Base-by-base conservation (phyloP, 2,888 invertebrate species). In the Eugnorisma glareosa region DNA sequence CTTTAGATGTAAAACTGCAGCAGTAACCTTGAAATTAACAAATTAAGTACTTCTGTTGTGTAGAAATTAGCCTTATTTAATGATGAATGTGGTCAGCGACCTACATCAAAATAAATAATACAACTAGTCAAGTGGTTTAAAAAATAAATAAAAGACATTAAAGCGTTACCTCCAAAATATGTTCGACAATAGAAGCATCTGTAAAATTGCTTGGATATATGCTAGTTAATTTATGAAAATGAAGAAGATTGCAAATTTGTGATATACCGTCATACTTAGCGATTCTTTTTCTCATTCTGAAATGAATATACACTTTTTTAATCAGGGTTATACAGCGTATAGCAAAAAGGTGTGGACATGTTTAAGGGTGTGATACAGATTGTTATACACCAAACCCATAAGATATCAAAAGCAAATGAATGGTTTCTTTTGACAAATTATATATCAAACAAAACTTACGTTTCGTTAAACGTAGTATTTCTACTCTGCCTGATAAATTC, bases 391-490 rank as follows among this genome's bases (percentile, higher is more conserved):
- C 8, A 51, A 24, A 51, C 4, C n/a, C n/a, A 43, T 21, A n/a
- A 21, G 11, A 18, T 43, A 43, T 18, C 24, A 51, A 73, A 73
- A 73, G 1, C 37, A 73, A 31, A 28, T 54, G 6, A 57, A 57
- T 57, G 1, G 15, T 57, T 57, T 57, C 15, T 31, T 31, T 31
- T 59, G 6, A 59, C 8, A 28, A 18, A 59, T 31, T 31, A 18
- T 31, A 18, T 18, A 8, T 18, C 6, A 28, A 45, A n/a, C 28
- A 15, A 64, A 28, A 73, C 83, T 86, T 74, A 83, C 83, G 87
- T 79, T 1, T 73, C 45, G 21, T 86, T 86, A 11, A 45, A 37
- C 1, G 28, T 43, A 1, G 0, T 13, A 5, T 71, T 18, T n/a
- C 0, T 37, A 0, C 7, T 79, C 2, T 1, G 59, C 0, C 0